phyloP scores from a whole-genome alignment of 1,140 invertebrate genomes.

The Agraylea sexmaculata region DNA sequence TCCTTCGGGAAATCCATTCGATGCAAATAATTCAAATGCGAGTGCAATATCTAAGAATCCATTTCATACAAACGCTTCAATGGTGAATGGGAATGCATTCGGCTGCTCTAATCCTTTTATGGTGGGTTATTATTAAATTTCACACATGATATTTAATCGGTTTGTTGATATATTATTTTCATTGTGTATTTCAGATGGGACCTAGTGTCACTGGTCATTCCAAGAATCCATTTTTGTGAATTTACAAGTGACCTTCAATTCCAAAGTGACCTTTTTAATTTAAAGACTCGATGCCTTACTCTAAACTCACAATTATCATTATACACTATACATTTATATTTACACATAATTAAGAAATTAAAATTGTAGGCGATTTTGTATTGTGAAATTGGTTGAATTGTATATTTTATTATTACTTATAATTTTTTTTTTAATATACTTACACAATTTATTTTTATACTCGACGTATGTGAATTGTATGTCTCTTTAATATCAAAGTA shows the following conservation, averaged over 20 bases:
- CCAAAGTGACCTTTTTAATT: conserved; percentile 20
- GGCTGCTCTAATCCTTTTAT: conserved; percentile 20
- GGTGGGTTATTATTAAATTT: conserved; percentile 9
- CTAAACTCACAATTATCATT: conserved; percentile 8
- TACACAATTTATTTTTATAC: conserved; percentile 15
- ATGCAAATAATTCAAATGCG: conserved; percentile 5
- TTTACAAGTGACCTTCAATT: conserved; percentile 6
- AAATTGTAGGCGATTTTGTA: conserved; percentile 7
- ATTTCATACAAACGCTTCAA: conserved; percentile 14
- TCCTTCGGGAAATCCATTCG: conserved; percentile 16
- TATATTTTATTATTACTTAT: conserved; percentile 5
- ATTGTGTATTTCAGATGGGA: conserved; percentile 16
- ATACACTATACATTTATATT: conserved; percentile 10
- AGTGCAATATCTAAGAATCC: conserved; percentile 19
- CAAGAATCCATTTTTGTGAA: conserved; percentile 21
- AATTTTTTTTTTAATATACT: conserved; percentile 12
- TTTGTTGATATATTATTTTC: conserved; percentile 1
- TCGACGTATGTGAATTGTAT: too few species aligned
- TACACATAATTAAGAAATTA: conserved; percentile 9
- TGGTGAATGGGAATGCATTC: conserved; percentile 17
- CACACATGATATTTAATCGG: background rate
- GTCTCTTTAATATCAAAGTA: conserved; percentile 8
- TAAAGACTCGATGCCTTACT: conserved; percentile 19
- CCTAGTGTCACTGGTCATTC: conserved; percentile 14
- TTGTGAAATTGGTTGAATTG: conserved; percentile 17